phyloP scores from a whole-genome alignment of 2,113 vertebrate genomes.

The Perccottus glenii region DNA sequence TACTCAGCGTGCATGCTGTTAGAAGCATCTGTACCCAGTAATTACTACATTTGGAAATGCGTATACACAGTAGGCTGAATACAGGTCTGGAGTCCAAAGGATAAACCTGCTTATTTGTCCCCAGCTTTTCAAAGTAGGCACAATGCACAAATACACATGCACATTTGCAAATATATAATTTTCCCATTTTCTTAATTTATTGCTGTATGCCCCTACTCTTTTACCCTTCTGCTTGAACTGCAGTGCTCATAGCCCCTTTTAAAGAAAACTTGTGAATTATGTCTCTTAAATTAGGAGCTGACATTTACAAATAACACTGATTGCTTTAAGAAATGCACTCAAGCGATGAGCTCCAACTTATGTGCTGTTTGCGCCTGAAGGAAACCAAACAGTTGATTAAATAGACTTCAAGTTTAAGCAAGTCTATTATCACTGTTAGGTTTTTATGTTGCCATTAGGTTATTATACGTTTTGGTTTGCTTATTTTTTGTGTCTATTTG shows the following conservation, averaged over 20 bases:
- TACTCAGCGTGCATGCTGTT: slow-evolving; percentile 55
- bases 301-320: slow-evolving; percentile 67
- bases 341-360: slow-evolving; percentile 42
- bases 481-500: slow-evolving; percentile 10
- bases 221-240: slow-evolving; percentile 16
- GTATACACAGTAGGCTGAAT: slow-evolving; percentile 47
- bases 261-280: slow-evolving; percentile 35
- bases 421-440: slow-evolving; percentile 18
- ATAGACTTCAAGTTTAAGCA: slow-evolving; percentile 40
- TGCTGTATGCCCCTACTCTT: background rate
- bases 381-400: slow-evolving; percentile 61
- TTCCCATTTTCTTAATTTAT: slow-evolving; percentile 32
- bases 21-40: slow-evolving; percentile 31
- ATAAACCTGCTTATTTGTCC: slow-evolving; percentile 36
- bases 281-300: slow-evolving; percentile 54
- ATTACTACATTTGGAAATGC: slow-evolving; percentile 57
- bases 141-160: slow-evolving; percentile 15
- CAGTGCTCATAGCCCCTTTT: slow-evolving; percentile 15
- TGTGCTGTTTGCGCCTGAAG: slow-evolving; percentile 56
- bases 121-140: background rate
- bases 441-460: slow-evolving; percentile 23
- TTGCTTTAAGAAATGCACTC: slow-evolving; percentile 57
- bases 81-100: slow-evolving; percentile 13
- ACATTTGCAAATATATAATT: slow-evolving; percentile 16
- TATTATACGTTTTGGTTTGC: slow-evolving; percentile 39